These are phyloP conservation scores for Cryptoleucopteryx plumbea DNA, from an alignment of 2,113 vertebrate genomes.

Conservation along the genomic window DNA sequence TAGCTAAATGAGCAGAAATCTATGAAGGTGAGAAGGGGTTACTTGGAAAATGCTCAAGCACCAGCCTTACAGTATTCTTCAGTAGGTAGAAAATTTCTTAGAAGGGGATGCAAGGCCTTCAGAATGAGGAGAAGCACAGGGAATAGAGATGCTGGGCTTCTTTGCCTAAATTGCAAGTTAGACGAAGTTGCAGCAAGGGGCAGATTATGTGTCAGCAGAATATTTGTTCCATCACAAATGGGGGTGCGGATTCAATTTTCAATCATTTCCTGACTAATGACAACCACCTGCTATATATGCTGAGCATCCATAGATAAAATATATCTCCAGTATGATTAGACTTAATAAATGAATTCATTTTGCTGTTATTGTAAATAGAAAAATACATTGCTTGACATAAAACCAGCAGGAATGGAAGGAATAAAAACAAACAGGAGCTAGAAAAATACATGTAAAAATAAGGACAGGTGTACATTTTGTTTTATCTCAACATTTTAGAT, in stretches of 20 bases:
- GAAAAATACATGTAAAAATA: constrained; percentile 23
- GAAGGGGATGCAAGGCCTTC: neutral
- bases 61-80: neutral
- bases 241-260: neutral
- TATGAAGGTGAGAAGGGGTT: neutral
- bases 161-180: constrained; percentile 5
- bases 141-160: neutral
- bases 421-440: neutral
- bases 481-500: constrained; percentile 47
- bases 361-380: constrained; percentile 22
- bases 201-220: constrained; percentile 14
- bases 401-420: constrained; percentile 48
- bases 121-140: neutral
- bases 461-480: neutral
- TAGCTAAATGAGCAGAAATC: neutral
- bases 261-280: constrained; percentile 13
- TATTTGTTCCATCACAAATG: neutral
- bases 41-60: neutral
- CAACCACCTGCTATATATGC: neutral
- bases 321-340: constrained; percentile 31
- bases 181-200: constrained; percentile 2
- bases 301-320: constrained; percentile 26
- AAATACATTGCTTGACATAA: constrained; percentile 20
- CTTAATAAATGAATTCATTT: constrained; percentile 55
- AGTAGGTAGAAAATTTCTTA: neutral